Evolutionary conservation across 37 sponge, comb jelly and placozoan genomes (phyloP).

Genomic region (Spongilla lacustris): DNA sequence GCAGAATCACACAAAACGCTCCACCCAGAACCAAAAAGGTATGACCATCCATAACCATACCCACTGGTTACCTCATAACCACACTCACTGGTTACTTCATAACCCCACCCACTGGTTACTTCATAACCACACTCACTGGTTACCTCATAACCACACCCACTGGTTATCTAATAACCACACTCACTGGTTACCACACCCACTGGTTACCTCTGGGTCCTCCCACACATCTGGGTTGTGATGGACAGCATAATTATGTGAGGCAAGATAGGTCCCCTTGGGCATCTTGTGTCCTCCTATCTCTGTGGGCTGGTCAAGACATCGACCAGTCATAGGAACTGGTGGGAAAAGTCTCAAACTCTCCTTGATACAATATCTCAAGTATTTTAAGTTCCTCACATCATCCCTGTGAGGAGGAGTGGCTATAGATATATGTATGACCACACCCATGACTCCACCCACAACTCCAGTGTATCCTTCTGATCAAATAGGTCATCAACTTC

Average conservation of each 20-base stretch:
- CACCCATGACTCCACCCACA: constrained; percentile 42
- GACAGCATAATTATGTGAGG: constrained; percentile 46
- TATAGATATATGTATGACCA: background rate
- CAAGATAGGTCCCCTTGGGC: constrained; percentile 58
- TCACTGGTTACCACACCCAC: too few relatives aligned
- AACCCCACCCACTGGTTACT: too few relatives aligned
- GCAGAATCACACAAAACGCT: too few relatives aligned
- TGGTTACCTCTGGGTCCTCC: constrained; percentile 81
- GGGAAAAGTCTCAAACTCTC: constrained; percentile 88
- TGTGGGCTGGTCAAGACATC: constrained; percentile 56
- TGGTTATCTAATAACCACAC: too few relatives aligned
- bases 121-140: too few relatives aligned
- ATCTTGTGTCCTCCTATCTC: constrained; percentile 57
- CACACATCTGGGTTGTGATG: constrained; percentile 83
- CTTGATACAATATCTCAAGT: constrained; percentile 83
- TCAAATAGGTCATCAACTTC: constrained; percentile 84
- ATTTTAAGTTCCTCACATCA: constrained; percentile 54
- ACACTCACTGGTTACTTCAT: too few relatives aligned
- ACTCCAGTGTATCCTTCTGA: constrained; percentile 55
- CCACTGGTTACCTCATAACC: too few relatives aligned
- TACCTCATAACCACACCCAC: too few relatives aligned
- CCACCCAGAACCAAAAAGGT: too few relatives aligned
- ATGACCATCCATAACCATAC: too few relatives aligned
- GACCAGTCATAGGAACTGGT: constrained; percentile 64
- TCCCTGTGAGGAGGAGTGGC: constrained; percentile 42